Conservation (phyloP, 2,113 vertebrate genomes). For the Mystacornis crossleyi region DNA sequence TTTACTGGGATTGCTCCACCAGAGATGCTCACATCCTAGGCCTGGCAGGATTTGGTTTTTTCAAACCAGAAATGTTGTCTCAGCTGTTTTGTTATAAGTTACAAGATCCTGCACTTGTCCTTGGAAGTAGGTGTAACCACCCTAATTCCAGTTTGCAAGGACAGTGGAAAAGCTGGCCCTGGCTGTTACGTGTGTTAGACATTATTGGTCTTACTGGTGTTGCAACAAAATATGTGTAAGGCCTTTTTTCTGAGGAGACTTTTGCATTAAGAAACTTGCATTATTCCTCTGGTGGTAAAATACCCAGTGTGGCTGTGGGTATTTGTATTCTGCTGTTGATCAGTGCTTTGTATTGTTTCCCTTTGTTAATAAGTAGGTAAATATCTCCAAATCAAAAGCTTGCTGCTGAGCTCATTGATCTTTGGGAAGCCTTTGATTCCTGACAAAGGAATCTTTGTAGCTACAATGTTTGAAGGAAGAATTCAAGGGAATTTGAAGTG, state of each 20-base stretch:
- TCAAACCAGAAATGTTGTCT: background rate
- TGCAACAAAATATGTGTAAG: background rate
- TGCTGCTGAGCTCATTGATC: conserved; percentile 1
- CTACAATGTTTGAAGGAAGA: background rate
- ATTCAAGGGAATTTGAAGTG: background rate
- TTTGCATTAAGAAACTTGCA: background rate
- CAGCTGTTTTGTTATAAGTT: background rate
- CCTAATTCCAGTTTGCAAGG: background rate
- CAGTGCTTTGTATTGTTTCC: background rate
- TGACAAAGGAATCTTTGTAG: background rate
- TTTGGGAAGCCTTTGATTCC: conserved; percentile 35
- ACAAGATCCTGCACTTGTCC: background rate
- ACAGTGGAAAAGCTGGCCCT: background rate
- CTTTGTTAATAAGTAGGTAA: conserved; percentile 20
- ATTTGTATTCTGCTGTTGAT: background rate
- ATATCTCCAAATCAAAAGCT: conserved; percentile 24
- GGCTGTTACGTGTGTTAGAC: background rate
- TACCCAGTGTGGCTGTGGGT: background rate
- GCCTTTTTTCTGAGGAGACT: background rate
- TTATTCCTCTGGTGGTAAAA: background rate
- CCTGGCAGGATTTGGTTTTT: background rate
- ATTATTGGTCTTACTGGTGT: background rate
- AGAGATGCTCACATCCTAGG: background rate
- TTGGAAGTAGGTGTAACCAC: background rate
- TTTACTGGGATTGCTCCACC: background rate